phyloP scores from a whole-genome alignment of 2,888 invertebrate genomes.

The Cheilosia grossa region DNA sequence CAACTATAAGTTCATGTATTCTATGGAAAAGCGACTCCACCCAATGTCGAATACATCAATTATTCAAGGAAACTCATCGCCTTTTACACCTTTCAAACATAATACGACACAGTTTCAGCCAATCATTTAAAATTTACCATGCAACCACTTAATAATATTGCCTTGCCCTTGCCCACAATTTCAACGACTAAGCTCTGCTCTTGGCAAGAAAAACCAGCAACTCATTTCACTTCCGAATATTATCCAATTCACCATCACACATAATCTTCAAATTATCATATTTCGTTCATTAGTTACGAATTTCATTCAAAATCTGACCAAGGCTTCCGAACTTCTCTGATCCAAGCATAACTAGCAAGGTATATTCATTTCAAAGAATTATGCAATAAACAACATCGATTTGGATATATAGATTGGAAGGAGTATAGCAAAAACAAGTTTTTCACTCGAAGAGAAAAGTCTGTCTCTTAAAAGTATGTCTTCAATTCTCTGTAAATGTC shows the following conservation, averaged over 20 bases:
- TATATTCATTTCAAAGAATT: constrained; percentile 27
- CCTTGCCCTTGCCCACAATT: constrained; percentile 43
- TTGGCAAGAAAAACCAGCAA: constrained; percentile 1
- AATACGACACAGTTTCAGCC: not conserved
- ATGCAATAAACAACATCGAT: constrained; percentile 36
- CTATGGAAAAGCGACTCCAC: not conserved
- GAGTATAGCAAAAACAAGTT: constrained; percentile 45
- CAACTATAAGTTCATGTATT: not conserved
- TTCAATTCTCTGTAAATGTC: not conserved
- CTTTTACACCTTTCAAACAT: not conserved
- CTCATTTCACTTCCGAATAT: constrained; percentile 37
- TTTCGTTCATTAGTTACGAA: constrained; percentile 5
- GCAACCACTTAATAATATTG: not conserved
- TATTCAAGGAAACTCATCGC: not conserved
- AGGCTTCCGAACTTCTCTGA: constrained; percentile 25
- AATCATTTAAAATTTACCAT: not conserved
- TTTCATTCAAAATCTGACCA: constrained; percentile 33
- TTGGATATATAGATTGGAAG: not conserved
- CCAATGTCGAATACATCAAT: not conserved
- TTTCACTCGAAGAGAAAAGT: constrained; percentile 46
- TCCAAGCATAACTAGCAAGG: not conserved
- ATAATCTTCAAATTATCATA: constrained; percentile 7
- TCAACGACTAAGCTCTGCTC: not conserved
- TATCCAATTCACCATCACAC: constrained; percentile 31
- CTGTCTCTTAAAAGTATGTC: not conserved